Conservation (phyloP, 2,113 vertebrate species). For the Sphyrna mokarran region DNA sequence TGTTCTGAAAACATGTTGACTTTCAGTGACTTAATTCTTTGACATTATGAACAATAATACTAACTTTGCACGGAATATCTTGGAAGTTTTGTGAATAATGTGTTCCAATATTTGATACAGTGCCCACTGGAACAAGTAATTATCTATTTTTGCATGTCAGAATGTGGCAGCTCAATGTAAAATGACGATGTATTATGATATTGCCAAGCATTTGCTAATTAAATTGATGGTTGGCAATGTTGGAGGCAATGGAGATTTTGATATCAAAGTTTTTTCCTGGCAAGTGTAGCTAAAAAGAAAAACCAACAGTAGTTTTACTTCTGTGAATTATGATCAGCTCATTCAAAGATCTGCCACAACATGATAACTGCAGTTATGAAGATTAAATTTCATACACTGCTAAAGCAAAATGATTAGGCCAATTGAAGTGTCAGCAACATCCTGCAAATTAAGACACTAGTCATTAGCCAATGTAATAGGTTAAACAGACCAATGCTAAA, state of each 20-base stretch:
- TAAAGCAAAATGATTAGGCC: background rate
- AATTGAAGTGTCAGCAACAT: background rate
- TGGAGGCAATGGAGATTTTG: background rate
- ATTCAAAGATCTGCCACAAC: background rate
- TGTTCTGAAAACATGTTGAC: background rate
- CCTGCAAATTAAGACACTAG: background rate
- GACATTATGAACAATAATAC: background rate
- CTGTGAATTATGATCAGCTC: background rate
- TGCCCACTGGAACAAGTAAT: constrained; percentile 28
- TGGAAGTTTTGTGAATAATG: constrained; percentile 11
- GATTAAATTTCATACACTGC: background rate
- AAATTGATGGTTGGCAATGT: background rate
- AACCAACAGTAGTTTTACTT: background rate
- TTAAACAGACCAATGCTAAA: background rate
- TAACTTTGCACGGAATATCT: background rate
- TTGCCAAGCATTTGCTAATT: background rate
- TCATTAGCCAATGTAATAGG: background rate
- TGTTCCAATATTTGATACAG: constrained; percentile 1
- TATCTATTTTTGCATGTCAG: constrained; percentile 28
- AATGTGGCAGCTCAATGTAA: background rate
- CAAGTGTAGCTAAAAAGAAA: background rate
- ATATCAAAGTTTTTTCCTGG: background rate
- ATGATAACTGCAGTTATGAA: background rate
- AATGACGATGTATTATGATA: background rate
- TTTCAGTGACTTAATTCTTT: background rate